These are phyloP conservation scores for Notothenia rossii DNA, from an alignment of 2,113 vertebrate genomes.

Conservation along the genomic window DNA sequence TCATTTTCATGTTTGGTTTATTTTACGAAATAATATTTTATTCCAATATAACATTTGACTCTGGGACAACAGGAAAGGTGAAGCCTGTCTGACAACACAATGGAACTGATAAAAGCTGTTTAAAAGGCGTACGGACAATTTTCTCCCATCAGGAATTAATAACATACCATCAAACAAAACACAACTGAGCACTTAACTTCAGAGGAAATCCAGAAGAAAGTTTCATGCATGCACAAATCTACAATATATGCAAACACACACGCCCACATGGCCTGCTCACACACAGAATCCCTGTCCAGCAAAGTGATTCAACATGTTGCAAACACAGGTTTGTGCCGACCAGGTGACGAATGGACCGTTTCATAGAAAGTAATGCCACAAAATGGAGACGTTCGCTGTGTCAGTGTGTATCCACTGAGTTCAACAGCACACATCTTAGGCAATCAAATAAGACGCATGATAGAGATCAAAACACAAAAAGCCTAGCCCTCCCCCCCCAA, in stretches of 20 bases:
- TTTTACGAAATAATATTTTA: too few relatives aligned
- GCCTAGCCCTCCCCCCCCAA: background rate
- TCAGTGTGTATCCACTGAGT: background rate
- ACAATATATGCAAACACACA: slow-evolving; percentile 7
- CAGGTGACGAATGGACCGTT: slow-evolving; percentile 29
- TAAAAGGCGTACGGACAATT: slow-evolving; percentile 17
- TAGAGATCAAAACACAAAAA: slow-evolving; percentile 16
- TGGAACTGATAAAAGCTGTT: slow-evolving; percentile 40
- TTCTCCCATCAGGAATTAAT: slow-evolving; percentile 15
- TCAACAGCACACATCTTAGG: slow-evolving; percentile 5
- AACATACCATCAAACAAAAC: slow-evolving; percentile 1
- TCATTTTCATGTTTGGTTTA: too few relatives aligned
- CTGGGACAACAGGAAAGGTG: background rate
- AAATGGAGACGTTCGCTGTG: slow-evolving; percentile 18
- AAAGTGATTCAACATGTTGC: slow-evolving; percentile 26
- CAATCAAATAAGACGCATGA: slow-evolving; percentile 1
- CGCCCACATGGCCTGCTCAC: background rate
- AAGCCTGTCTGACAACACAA: slow-evolving; percentile 34
- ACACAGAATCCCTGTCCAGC: slow-evolving; percentile 1
- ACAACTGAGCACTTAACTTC: slow-evolving; percentile 18
- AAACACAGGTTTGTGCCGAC: slow-evolving; percentile 33
- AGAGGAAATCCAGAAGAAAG: slow-evolving; percentile 7
- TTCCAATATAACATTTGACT: too few relatives aligned
- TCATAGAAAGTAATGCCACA: slow-evolving; percentile 14
- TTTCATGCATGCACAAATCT: slow-evolving; percentile 12